Evolutionary conservation across 2,797 vertebrate genomes (phyloP).

Genomic region (Dermochelys coriacea): DNA sequence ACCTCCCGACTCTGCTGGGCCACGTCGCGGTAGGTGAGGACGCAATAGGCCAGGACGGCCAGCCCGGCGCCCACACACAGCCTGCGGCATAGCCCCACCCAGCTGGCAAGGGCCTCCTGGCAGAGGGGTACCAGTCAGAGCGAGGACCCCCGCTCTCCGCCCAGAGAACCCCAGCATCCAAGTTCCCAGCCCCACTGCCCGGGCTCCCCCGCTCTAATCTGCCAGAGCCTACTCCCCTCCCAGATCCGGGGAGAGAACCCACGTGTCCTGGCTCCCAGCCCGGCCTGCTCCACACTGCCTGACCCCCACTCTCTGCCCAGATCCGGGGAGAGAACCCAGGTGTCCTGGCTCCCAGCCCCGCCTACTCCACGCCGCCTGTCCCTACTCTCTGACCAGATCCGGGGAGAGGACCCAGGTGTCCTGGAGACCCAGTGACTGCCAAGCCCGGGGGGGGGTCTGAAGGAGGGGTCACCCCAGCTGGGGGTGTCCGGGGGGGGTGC

Average conservation of each 20-base stretch:
- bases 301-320: too few relatives aligned
- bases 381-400: too few relatives aligned
- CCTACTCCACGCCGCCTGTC: too few relatives aligned
- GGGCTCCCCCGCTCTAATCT: too few relatives aligned
- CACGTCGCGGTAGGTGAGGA: constrained; percentile 75
- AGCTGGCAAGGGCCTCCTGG: neutral
- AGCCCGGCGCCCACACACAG: constrained; percentile 51
- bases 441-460: neutral
- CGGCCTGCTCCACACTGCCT: too few relatives aligned
- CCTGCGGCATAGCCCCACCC: constrained; percentile 68
- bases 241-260: neutral
- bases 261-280: neutral
- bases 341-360: neutral
- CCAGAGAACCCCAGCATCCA: neutral
- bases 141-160: neutral
- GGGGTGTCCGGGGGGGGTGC: neutral
- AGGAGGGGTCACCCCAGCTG: neutral
- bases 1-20: constrained; percentile 82
- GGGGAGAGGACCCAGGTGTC: neutral
- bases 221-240: neutral
- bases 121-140: neutral
- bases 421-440: neutral
- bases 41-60: constrained; percentile 61
- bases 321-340: too few relatives aligned
- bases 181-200: neutral